Evolutionary conservation across 2,888 invertebrate species (phyloP).

Genomic region (Litoditis marina): DNA sequence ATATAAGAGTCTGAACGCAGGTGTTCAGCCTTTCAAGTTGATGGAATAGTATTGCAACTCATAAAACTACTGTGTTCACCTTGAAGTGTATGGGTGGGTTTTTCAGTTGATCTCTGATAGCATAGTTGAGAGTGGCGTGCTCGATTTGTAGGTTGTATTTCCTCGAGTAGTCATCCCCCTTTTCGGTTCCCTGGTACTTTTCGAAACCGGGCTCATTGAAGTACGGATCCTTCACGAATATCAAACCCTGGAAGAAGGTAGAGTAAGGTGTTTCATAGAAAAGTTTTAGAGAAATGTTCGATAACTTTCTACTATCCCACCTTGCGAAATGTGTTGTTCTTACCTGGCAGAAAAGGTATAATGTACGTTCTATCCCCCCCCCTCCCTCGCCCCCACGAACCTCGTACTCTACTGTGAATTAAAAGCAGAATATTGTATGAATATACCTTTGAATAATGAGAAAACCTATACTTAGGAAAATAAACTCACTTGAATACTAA

Average conservation of each 20-base stretch:
- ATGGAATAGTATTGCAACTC: background rate
- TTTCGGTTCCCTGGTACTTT: constrained; percentile 55
- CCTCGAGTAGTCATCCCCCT: constrained; percentile 55
- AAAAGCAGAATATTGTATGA: too few species aligned
- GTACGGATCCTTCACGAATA: constrained; percentile 70
- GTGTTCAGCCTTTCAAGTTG: background rate
- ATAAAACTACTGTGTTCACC: too few species aligned
- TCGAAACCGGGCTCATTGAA: constrained; percentile 72
- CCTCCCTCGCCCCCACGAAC: too few species aligned
- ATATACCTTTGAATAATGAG: background rate
- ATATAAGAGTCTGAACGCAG: background rate
- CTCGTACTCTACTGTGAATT: too few species aligned
- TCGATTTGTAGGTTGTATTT: constrained; percentile 61
- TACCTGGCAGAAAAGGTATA: too few species aligned
- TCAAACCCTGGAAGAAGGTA: constrained; percentile 69
- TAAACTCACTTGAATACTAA: constrained; percentile 58
- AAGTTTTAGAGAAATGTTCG: background rate
- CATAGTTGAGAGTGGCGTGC: constrained; percentile 60
- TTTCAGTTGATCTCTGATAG: constrained; percentile 56
- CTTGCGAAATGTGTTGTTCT: background rate
- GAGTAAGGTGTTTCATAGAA: background rate
- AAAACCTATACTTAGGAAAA: background rate
- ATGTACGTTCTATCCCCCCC: too few species aligned
- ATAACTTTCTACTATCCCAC: background rate
- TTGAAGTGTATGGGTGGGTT: constrained; percentile 52